Evolutionary conservation across 2,888 invertebrate species (phyloP).

Genomic region (Argynnis bischoffii): DNA sequence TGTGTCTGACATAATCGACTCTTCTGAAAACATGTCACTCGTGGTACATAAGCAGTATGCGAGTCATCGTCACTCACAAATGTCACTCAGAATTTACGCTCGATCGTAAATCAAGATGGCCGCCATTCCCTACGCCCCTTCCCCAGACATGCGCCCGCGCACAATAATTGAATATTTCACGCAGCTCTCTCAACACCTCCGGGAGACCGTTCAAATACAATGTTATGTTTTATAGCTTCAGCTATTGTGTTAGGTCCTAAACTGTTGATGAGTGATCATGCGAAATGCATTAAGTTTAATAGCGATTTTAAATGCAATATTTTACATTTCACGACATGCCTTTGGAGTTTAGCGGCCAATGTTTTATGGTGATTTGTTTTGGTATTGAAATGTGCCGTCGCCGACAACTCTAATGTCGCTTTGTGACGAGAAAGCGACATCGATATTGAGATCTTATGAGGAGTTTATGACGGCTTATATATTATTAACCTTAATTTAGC

Average conservation of each 20-base stretch:
- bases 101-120: constrained; percentile 81
- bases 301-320: constrained; percentile 79
- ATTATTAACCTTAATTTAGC: too few relatives aligned
- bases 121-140: constrained; percentile 52
- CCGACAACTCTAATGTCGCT: constrained; percentile 51
- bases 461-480: background rate
- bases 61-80: constrained; percentile 72
- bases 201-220: constrained; percentile 67
- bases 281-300: constrained; percentile 77
- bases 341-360: constrained; percentile 67
- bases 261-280: constrained; percentile 80
- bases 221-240: constrained; percentile 74
- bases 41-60: constrained; percentile 51
- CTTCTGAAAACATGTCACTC: constrained; percentile 66
- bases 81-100: constrained; percentile 79
- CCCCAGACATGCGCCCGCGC: constrained; percentile 71
- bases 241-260: constrained; percentile 80
- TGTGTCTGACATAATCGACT: constrained; percentile 50
- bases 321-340: constrained; percentile 73
- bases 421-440: constrained; percentile 55
- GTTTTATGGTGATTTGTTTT: constrained; percentile 82
- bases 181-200: constrained; percentile 79
- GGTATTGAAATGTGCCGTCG: constrained; percentile 61
- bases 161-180: constrained; percentile 81
- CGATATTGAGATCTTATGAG: constrained; percentile 52